phyloP scores from a whole-genome alignment of 2,888 invertebrate species.

The Teleiodes luculella region DNA sequence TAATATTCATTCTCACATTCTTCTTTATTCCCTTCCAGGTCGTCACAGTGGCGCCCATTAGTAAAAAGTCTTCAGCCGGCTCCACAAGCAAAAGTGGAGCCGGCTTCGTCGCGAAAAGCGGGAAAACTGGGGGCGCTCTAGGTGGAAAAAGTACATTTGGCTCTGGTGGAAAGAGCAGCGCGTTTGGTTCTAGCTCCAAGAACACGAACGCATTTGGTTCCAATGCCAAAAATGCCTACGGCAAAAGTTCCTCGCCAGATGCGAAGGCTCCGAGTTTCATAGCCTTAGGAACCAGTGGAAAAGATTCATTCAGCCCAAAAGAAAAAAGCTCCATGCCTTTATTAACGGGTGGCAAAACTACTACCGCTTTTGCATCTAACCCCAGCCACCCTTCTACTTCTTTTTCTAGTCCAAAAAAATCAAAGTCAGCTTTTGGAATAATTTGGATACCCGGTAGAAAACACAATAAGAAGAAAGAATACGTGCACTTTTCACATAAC shows the following conservation, averaged over 20 bases:
- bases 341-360: slow-evolving; percentile 24
- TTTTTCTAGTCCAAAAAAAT: slow-evolving; percentile 43
- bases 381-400: slow-evolving; percentile 38
- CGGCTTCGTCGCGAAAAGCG: slow-evolving; percentile 32
- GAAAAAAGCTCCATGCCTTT: slow-evolving; percentile 14
- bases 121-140: slow-evolving; percentile 21
- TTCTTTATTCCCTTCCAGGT: slow-evolving; percentile 2
- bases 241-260: neutral
- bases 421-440: slow-evolving; percentile 51
- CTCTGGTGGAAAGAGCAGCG: slow-evolving; percentile 20
- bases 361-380: slow-evolving; percentile 16
- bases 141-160: neutral
- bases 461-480: slow-evolving; percentile 56
- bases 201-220: no score
- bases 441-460: slow-evolving; percentile 64
- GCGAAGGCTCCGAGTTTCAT: neutral
- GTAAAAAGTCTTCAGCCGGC: slow-evolving; percentile 45
- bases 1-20: neutral
- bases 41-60: slow-evolving; percentile 48
- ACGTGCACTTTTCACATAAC: slow-evolving; percentile 49
- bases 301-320: neutral
- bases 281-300: slow-evolving; percentile 10
- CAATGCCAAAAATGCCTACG: no score
- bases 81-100: slow-evolving; percentile 48
- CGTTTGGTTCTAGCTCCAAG: no score